Conservation (phyloP, 2,113 vertebrate genomes). For the Sphaerodactylus townsendi region DNA sequence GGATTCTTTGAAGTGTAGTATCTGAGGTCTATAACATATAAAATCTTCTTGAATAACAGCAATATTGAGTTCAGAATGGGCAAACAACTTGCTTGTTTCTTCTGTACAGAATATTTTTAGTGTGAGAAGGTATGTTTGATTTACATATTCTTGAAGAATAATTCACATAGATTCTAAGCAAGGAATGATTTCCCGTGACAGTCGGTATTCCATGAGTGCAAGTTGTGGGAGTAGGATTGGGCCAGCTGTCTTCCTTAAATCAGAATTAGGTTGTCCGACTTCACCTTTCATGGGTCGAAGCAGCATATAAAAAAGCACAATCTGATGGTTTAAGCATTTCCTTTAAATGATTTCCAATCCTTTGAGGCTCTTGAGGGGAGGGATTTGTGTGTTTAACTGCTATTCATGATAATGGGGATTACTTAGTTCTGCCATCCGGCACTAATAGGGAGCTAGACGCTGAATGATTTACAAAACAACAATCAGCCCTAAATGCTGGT, state of each 20-base stretch:
- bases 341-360: slow-evolving; percentile 24
- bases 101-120: slow-evolving; percentile 16
- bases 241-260: neutral
- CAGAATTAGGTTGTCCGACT: neutral
- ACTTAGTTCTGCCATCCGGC: slow-evolving; percentile 8
- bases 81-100: neutral
- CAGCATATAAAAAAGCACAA: neutral
- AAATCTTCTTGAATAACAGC: slow-evolving; percentile 41
- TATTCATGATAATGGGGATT: slow-evolving; percentile 34
- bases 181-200: neutral
- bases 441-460: slow-evolving; percentile 5
- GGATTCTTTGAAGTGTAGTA: slow-evolving; percentile 50
- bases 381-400: slow-evolving; percentile 31
- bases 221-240: neutral
- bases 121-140: slow-evolving; percentile 1
- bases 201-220: neutral
- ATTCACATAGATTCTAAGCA: neutral
- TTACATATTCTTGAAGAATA: neutral
- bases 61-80: slow-evolving; percentile 19
- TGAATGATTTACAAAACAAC: slow-evolving; percentile 24
- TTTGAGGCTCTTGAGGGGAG: slow-evolving; percentile 16
- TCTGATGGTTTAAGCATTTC: slow-evolving; percentile 15
- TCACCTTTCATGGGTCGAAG: neutral
- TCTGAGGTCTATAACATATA: slow-evolving; percentile 43
- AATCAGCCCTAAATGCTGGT: slow-evolving; percentile 11